These are phyloP conservation scores for Ceratosolen solmsi DNA, from an alignment of 1,140 invertebrate genomes.

Conservation along the genomic window DNA sequence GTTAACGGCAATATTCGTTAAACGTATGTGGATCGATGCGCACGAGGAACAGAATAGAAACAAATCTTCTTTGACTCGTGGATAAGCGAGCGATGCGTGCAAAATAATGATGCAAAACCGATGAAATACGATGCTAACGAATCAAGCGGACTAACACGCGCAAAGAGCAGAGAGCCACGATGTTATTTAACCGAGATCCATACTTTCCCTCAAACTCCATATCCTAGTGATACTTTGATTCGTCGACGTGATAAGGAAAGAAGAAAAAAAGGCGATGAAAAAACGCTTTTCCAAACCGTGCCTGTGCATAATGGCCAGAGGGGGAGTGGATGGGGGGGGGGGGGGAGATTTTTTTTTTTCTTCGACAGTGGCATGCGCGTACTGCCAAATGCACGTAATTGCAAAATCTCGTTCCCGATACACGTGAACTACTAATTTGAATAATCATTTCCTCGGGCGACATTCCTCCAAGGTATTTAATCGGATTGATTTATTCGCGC, in stretches of 20 bases:
- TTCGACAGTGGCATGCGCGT: too few relatives aligned
- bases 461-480: background rate
- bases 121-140: background rate
- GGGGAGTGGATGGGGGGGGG: too few relatives aligned
- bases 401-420: background rate
- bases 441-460: background rate
- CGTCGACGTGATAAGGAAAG: too few relatives aligned
- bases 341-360: too few relatives aligned
- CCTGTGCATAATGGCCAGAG: too few relatives aligned
- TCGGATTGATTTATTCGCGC: background rate
- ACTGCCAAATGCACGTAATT: too few relatives aligned
- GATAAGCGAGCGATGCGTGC: too few relatives aligned
- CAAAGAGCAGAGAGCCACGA: background rate
- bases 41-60: too few relatives aligned
- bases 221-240: background rate
- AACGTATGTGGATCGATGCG: too few relatives aligned
- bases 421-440: background rate
- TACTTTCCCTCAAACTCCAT: conserved; percentile 11
- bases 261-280: too few relatives aligned
- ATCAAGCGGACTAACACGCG: background rate
- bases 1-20: too few relatives aligned
- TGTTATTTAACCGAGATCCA: conserved; percentile 8
- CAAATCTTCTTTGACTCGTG: too few relatives aligned
- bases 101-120: background rate
- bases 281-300: background rate